A percentile compares a stretch with the other conserved stretches of the same genome.
Conservation (phyloP, 2,888 invertebrate species). For the Pheosia gnoma region DNA sequence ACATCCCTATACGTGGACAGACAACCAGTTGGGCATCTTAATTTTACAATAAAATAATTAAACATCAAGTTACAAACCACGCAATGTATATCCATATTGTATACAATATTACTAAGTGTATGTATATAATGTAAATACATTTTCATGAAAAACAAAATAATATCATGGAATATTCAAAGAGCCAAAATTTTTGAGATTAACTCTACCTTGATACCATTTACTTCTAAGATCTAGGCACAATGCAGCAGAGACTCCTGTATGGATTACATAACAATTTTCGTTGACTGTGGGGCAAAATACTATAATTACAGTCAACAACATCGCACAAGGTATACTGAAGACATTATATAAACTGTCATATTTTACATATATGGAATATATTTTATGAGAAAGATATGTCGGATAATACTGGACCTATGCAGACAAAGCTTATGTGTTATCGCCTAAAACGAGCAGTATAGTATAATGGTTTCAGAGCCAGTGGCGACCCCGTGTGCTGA, state of each 20-base stretch:
- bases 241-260: conserved; percentile 85
- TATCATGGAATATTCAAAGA: conserved; percentile 85
- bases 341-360: conserved; percentile 63
- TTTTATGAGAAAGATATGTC: conserved; percentile 43
- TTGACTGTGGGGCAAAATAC: conserved; percentile 80
- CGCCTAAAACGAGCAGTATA: conserved; percentile 52
- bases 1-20: conserved; percentile 61
- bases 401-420: conserved; percentile 40
- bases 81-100: conserved; percentile 81
- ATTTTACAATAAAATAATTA: conserved; percentile 79
- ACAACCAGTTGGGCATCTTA: conserved; percentile 79
- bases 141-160: conserved; percentile 83
- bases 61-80: conserved; percentile 83
- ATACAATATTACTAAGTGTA: conserved; percentile 83
- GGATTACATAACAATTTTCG: conserved; percentile 82
- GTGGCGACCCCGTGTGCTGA: conserved; percentile 56
- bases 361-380: conserved; percentile 37
- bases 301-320: conserved; percentile 70
- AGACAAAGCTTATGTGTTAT: conserved; percentile 39
- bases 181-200: conserved; percentile 84
- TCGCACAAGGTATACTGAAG: conserved; percentile 66
- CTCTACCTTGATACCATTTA: conserved; percentile 84
- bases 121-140: conserved; percentile 84
- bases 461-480: conserved; percentile 61
- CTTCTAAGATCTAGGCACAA: conserved; percentile 85